Base-by-base conservation (phyloP, 2,113 vertebrate genomes). In the Aegithalos caudatus region DNA sequence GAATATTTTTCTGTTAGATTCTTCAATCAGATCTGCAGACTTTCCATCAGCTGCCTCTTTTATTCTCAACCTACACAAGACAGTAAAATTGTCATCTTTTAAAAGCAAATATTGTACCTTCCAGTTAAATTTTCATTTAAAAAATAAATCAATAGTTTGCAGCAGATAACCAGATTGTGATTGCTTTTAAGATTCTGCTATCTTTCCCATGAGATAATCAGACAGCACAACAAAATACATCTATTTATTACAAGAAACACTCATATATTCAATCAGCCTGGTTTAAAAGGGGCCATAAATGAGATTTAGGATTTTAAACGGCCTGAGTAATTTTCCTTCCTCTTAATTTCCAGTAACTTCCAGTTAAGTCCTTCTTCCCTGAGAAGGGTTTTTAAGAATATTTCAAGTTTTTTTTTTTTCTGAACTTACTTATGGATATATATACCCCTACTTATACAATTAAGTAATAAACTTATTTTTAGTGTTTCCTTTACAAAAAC, bases 121-220 rank as follows among this genome's bases (percentile, higher is more conserved):
- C 65, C 57, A 88, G 74, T 91, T 97, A 90, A 47, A 93, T 94
- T 88, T 96, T 67, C 78, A 97, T 96, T 97, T 96, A 37, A 84
- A 92, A 96, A 96, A 61, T 65, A 67, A 92, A 93, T 96, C 94
- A 89, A 81, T 95, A 92, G 66, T 93, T 96, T 82, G 85, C 74
- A 91, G 96, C 85, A 56, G 85, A 96, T 96, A 96, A 92, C 27
- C 76, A 81, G 83, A 86, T 92, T 93, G 74, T 78, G 76, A 94
- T 90, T 79, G 94, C 95, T 96, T 96, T 94, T 71, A 92, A 92
- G 92, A 93, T 81, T 91, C 89, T 91, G 25, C 27, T 95, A 87
- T 93, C 40, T 80, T 80, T 70, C 70, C 73, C 86, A 51, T 66
- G 71, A 93, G 89, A 61, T 83, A 79, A 79, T 95, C 87, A 95